These are phyloP conservation scores for Ctenomys sociabilis DNA, from an alignment of 2,113 vertebrate genomes.

Conservation along the genomic window DNA sequence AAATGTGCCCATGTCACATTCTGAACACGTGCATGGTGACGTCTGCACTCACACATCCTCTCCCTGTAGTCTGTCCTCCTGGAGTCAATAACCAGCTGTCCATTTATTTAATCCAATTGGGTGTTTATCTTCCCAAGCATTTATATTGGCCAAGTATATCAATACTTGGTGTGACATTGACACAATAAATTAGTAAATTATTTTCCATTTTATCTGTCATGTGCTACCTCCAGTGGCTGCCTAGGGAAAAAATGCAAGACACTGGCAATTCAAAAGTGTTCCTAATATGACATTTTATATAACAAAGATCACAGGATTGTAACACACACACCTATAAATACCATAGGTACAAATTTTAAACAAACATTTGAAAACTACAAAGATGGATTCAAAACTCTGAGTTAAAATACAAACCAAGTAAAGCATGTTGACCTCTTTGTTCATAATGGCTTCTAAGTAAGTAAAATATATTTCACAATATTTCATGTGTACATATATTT, in stretches of 20 bases:
- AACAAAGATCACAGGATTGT: not conserved
- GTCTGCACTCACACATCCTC: not conserved
- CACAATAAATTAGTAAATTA: conserved; percentile 60
- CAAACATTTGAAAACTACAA: not conserved
- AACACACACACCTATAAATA: not conserved
- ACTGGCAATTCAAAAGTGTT: not conserved
- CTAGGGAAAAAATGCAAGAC: not conserved
- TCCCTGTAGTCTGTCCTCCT: not conserved
- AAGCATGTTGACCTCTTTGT: not conserved
- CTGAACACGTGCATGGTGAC: not conserved
- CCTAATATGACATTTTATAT: not conserved
- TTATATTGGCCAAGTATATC: conserved; percentile 53
- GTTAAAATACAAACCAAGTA: not conserved
- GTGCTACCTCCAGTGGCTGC: conserved; percentile 35
- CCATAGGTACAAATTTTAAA: not conserved
- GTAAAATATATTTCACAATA: not conserved
- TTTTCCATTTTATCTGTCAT: conserved; percentile 59
- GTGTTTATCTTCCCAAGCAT: conserved; percentile 63
- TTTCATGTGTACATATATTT: conserved; percentile 14
- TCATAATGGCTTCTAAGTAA: not conserved
- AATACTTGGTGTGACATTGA: conserved; percentile 52
- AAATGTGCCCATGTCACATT: conserved; percentile 14
- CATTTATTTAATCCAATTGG: conserved; percentile 64
- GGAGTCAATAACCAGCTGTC: conserved; percentile 58
- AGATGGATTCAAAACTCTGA: conserved; percentile 26